phyloP scores from a whole-genome alignment of 2,888 invertebrate genomes.

The Luperina nickerlii region DNA sequence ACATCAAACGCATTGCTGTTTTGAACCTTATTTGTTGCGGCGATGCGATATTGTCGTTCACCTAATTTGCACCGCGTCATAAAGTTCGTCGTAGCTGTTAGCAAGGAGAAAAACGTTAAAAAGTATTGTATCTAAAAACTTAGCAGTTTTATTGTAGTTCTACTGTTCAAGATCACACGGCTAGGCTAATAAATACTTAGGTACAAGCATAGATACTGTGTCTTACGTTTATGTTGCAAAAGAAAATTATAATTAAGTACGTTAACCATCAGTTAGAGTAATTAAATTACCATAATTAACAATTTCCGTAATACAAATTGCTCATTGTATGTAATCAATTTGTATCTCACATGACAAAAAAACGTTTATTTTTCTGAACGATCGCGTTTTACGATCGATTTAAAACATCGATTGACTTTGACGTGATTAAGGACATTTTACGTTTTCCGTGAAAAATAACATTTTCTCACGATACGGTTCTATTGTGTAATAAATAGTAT shows the following conservation, averaged over 20 bases:
- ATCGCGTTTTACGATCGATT: slow-evolving; percentile 12
- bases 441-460: slow-evolving; percentile 20
- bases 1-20: too few species aligned
- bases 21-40: too few species aligned
- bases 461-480: slow-evolving; percentile 41
- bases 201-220: too few species aligned
- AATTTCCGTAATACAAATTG: slow-evolving; percentile 10
- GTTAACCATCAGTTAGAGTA: not conserved
- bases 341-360: slow-evolving; percentile 1
- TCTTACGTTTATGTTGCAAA: slow-evolving; percentile 6
- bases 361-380: not conserved
- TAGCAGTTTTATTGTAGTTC: too few species aligned
- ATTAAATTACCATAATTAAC: slow-evolving; percentile 8
- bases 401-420: slow-evolving; percentile 15
- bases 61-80: too few species aligned
- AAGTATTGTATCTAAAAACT: too few species aligned
- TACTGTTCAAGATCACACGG: too few species aligned
- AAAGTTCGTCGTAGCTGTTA: not conserved
- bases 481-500: slow-evolving; percentile 19
- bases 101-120: not conserved
- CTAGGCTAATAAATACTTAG: too few species aligned
- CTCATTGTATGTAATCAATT: not conserved
- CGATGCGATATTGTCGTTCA: too few species aligned
- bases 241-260: slow-evolving; percentile 12
- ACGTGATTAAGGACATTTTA: slow-evolving; percentile 17